Evolutionary conservation across 2,888 invertebrate genomes (phyloP), one percentile per base, ranked within the genome.

Genomic region (Lepetodrilus schrolli): DNA sequence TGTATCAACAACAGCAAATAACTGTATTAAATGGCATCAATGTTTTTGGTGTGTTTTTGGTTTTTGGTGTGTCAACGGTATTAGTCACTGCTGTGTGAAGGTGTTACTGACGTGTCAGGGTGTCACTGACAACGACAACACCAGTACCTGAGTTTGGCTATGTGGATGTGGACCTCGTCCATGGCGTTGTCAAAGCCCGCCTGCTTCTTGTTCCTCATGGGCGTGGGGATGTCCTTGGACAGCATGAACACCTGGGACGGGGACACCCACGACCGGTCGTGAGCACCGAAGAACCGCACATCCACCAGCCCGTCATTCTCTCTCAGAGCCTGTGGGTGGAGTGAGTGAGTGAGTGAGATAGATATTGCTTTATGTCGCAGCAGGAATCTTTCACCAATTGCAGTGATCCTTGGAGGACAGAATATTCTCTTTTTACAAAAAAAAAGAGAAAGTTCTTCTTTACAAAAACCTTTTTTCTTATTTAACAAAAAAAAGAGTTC

Each of bases 201-300:
- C 36, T 93, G 91, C 74, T 93, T 92, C 78, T 87, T 93, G 92
- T 86, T 93, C 92, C 87, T 94, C 90, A 84, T 93, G 90, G 90
- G 84, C 1, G 88, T 88, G 3, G 92, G 92, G 75, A 90, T 90
- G 83, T 94, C 94, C 84, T 94, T 93, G 0, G 95, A 96, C 89
- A 95, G 95, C 2, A 97, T 92, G 89, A 93, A 96, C 86, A 96
- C 95, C 89, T 96, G 95, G 81, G 94, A 94, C 0, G 94, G 93
- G 0, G 95, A 94, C 13, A 97, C 95, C 96, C 96, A 96, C 4
- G 97, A 96, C 72, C 91, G 87, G 84, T 98, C 97, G 91, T 98
- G 97, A 20, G 95, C 96, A 0, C 98, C 98, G 91, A 98, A 98
- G 92, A 98, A 98, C 1, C 97, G 92, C 1, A 96, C 96, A 90